Base-by-base conservation (phyloP, 1,140 invertebrate genomes). In the fruit fly (Drosophila melanogaster) region DNA sequence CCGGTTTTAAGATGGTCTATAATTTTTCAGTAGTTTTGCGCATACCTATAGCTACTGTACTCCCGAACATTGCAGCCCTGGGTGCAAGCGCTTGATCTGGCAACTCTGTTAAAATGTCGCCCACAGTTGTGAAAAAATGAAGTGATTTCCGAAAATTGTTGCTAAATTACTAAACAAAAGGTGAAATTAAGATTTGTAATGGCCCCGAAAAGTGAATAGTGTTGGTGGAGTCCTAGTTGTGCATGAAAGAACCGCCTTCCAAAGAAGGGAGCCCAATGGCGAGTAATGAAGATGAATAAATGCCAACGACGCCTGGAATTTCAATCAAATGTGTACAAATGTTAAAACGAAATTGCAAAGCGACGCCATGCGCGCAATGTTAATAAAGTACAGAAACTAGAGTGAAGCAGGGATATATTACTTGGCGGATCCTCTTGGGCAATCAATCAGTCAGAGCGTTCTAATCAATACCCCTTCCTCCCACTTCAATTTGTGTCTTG, bases 251-350 rank as follows among this genome's bases (percentile, higher is more conserved):
- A 1, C 12, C 6, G 4, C 5, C 14, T 15, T 1, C 14, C 14
- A 5, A 12, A n/a, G 6, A 19, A 37, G 15, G 7, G 12, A 14
- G 22, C 10, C 11, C 19, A 53, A 56, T 49, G 41, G 15, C 17
- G 33, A 22, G 58, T 38, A 33, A 22, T 49, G n/a, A 35, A 24
- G 66, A 12, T 10, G 38, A 53, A 30, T 24, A 41, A 79, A 73
- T 30, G 58, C n/a, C n/a, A 43, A 41, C 49, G 65, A 70, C 66
- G 66, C 66, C 50, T 14, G 5, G 24, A 33, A 56, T 69, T 55
- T 41, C 22, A 57, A 54, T 47, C 49, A 54, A 71, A 56, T 44
- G 81, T 86, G 81, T 74, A 86, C 62, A 74, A 81, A 73, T 69
- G 15, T 30, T 70, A 24, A 70, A 38, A 10, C 17, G 4, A 22